Conservation (phyloP, 2,113 vertebrate species). For the Laticauda laticaudata region DNA sequence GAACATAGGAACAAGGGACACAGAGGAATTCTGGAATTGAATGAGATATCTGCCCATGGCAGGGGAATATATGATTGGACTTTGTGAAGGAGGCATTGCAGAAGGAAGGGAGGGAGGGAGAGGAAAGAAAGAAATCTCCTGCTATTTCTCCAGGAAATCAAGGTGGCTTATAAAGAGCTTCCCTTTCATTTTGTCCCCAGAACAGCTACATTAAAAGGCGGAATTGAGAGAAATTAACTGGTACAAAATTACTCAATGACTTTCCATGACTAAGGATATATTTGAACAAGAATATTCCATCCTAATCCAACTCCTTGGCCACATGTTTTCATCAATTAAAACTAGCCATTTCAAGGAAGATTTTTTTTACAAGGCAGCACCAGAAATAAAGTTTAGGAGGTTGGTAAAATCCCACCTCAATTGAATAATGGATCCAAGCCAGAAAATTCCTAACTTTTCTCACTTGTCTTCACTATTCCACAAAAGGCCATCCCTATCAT, state of each 20-base stretch:
- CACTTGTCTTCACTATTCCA: neutral
- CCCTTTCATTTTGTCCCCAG: neutral
- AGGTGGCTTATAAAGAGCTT: neutral
- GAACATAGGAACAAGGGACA: neutral
- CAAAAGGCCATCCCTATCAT: neutral
- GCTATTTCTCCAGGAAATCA: neutral
- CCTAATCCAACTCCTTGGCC: neutral
- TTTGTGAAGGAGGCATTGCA: neutral
- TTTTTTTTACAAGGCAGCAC: neutral
- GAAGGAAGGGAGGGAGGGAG: neutral
- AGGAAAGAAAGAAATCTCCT: neutral
- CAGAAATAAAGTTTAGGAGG: neutral
- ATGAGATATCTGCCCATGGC: neutral
- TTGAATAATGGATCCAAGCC: neutral
- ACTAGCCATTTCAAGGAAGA: neutral
- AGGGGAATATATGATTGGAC: neutral
- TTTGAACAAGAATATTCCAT: neutral
- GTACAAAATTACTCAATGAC: neutral
- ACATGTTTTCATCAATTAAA: neutral
- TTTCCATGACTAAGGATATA: neutral
- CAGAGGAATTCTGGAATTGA: neutral
- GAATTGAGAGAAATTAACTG: neutral
- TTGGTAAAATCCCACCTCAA: neutral
- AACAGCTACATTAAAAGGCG: neutral
- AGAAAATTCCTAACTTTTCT: neutral